Base-by-base conservation (phyloP, 2,113 vertebrate species). In the Stictonetta naevosa region DNA sequence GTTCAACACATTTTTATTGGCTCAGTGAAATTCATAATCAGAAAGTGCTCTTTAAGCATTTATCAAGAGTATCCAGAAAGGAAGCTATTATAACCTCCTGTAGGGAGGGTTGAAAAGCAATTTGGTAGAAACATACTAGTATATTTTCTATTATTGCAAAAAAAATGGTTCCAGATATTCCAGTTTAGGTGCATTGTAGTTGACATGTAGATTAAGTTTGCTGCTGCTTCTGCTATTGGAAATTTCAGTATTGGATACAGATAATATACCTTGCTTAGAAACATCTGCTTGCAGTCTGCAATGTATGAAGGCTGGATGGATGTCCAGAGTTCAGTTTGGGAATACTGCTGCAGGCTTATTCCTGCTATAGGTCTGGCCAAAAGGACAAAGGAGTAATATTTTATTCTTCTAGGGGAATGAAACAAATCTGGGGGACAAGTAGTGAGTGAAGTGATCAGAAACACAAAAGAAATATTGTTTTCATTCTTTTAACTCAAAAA, bases 271-370 rank as follows among this genome's bases (percentile, higher is more conserved):
- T 83, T 76, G 28, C 69, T 86, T 42, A 46, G 80, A 36, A 92
- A 92, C 69, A 92, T 93, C 74, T 88, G 80, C 5, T 12, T 25
- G 34, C 60, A 94, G 83, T 74, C 64, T 64, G 71, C 48, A 26
- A 93, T 95, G 29, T 68, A 91, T 68, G 60, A 78, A 60, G 25
- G 22, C 58, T 96, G 93, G 92, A 84, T 66, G 66, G 62, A 90
- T 53, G 66, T 28, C 69, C 52, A 69, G 19, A 86, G 72, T 55
- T 95, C 68, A 77, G 85, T 81, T 90, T 52, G 31, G 53, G 73
- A 96, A 94, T 96, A 86, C 89, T 75, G 76, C 88, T 66, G 31
- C 38, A 82, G 92, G 90, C 83, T 90, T 44, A 86, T 85, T 95
- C 67, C 31, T 84, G 66, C 83, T 93, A 84, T 83, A 96, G 17